Percentiles rank a stretch among this genome's conserved stretches.
These are phyloP conservation scores for Drosophila nigrodunni DNA, from an alignment of 1,140 invertebrate species.

Conservation along the genomic window DNA sequence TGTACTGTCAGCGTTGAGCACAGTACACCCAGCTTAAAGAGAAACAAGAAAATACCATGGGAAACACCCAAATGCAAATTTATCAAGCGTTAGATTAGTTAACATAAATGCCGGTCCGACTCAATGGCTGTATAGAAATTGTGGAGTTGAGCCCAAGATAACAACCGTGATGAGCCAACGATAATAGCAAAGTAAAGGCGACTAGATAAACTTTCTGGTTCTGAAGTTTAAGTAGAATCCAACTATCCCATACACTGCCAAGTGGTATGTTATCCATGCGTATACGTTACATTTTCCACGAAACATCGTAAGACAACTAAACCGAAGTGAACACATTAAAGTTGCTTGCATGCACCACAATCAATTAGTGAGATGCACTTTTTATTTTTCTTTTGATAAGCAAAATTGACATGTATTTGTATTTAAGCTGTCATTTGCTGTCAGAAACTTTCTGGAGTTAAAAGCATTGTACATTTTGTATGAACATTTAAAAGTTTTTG, in stretches of 20 bases:
- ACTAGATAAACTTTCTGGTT: not conserved
- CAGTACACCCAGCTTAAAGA: constrained; percentile 13
- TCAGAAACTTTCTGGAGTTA: too few species aligned
- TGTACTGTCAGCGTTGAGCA: constrained; percentile 14
- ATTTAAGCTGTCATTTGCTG: too few species aligned
- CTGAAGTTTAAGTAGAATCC: constrained; percentile 10
- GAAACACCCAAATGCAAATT: not conserved
- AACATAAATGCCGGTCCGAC: not conserved
- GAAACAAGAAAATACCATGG: not conserved
- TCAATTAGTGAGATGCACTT: constrained; percentile 3
- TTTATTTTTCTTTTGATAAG: not conserved
- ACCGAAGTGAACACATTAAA: not conserved
- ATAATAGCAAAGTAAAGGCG: constrained; percentile 3
- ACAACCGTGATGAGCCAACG: not conserved
- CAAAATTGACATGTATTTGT: not conserved
- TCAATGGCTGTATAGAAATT: not conserved
- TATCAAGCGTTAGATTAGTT: not conserved
- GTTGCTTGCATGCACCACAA: too few species aligned
- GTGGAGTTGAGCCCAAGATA: not conserved
- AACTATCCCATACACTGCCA: not conserved
- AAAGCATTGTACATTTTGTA: too few species aligned
- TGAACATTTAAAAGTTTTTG: too few species aligned
- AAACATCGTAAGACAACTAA: constrained; percentile 17
- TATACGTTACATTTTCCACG: not conserved
- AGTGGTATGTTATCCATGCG: constrained; percentile 3